Evolutionary conservation across 2,113 vertebrate genomes (phyloP).

Genomic region (Syngnathus floridae): DNA sequence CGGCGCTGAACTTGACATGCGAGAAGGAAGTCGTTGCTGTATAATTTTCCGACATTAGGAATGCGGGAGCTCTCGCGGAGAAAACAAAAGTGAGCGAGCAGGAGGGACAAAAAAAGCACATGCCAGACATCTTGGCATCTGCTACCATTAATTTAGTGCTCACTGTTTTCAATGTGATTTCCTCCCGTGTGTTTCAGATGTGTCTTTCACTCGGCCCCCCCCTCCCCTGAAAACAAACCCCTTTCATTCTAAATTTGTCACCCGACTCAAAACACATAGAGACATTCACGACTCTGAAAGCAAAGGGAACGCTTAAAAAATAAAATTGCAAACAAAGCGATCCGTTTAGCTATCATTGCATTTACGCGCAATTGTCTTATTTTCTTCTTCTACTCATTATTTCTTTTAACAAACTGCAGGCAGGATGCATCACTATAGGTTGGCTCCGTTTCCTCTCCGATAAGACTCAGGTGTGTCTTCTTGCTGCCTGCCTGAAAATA

Average conservation of each 20-base stretch:
- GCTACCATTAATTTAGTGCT: conserved; percentile 78
- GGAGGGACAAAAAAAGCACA: conserved; percentile 50
- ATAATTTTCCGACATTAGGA: conserved; percentile 71
- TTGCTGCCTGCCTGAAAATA: conserved; percentile 41
- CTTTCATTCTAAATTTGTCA: conserved; percentile 15
- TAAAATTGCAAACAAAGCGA: conserved; percentile 19
- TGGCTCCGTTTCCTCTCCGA: conserved; percentile 69
- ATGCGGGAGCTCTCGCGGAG: conserved; percentile 58
- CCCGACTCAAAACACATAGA: not conserved
- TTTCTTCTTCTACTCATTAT: conserved; percentile 38
- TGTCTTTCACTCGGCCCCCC: conserved; percentile 78
- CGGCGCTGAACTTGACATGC: conserved; percentile 16
- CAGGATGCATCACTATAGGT: conserved; percentile 53
- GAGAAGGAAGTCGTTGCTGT: conserved; percentile 47
- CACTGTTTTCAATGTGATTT: conserved; percentile 71
- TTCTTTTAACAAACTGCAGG: not conserved
- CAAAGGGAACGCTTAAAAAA: no score
- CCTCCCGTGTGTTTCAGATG: conserved; percentile 75
- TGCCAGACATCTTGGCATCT: conserved; percentile 77
- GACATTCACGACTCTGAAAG: conserved; percentile 34
- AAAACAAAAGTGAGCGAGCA: conserved; percentile 55
- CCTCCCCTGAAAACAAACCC: conserved; percentile 68
- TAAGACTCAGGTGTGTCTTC: conserved; percentile 84
- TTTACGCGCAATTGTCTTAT: not conserved
- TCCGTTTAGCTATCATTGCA: conserved; percentile 13